Evolutionary conservation across 2,797 vertebrate species (phyloP), one percentile per base, ranked within the genome.

Genomic region (Meda fulgida): DNA sequence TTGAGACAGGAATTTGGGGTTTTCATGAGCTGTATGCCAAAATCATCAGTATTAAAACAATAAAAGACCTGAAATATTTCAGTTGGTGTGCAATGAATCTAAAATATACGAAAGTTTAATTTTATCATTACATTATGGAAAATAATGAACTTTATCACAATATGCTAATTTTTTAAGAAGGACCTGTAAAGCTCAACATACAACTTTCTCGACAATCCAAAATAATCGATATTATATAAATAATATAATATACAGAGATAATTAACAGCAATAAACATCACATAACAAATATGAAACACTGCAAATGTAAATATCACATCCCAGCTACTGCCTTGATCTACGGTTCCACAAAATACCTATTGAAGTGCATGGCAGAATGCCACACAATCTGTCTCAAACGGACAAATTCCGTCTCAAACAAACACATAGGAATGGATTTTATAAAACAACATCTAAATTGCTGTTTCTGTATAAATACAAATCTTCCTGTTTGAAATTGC

Each of bases 271-370:
- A 38, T 58, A 38, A 63, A 40, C 55, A 63, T 78, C 36, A 43
- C 9, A 63, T 14, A 55, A 40, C 14, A 13, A 38, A 40, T 5
- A 60, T n/a, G 34, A 75, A 72, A 60, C 13, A 43, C 10, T 38
- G 53, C 11, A 53, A 7, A 80, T 80, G 29, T 19, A n/a, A 23
- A 60, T 40, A 72, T 72, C 53, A 72, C 19, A 80, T 34, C 34
- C 31, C 58, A 83, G 23, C 43, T 83, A 31, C 26, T 77, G 18
- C 26, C 38, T 38, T 18, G 14, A 60, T 36, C 48, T 36, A 8
- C 23, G 19, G 3, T 60, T 40, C 75, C 53, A 40, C 7, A 7
- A 60, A 38, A 78, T 58, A 60, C 16, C 8, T 13, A 29, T 8
- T 78, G 51, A 60, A 60, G 55, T 78, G 60, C 11, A 43, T 63